Percentiles rank a stretch among this genome's conserved stretches.
Conservation (phyloP, 2,797 vertebrate species). For the Scolopax bukidnonensis region DNA sequence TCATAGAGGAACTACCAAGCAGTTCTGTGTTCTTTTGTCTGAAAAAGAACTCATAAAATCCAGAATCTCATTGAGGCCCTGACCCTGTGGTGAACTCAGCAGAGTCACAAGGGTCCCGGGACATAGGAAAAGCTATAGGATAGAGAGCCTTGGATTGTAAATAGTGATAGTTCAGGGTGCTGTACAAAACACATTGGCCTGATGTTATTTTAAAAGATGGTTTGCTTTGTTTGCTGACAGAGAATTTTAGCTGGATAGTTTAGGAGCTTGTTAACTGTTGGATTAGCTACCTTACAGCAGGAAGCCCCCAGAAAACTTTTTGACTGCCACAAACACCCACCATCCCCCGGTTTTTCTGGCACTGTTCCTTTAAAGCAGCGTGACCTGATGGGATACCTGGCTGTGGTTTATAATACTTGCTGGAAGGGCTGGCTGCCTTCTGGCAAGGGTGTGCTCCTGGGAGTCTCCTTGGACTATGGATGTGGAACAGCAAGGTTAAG, state of each 20-base stretch:
- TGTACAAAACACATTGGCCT: neutral
- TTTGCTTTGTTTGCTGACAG: neutral
- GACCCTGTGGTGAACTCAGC: slow-evolving; percentile 19
- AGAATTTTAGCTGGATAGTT: neutral
- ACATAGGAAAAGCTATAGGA: neutral
- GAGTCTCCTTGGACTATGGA: neutral
- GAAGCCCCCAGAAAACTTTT: neutral
- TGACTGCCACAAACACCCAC: no score
- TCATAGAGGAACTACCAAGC: neutral
- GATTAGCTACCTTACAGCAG: neutral
- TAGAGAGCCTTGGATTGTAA: neutral
- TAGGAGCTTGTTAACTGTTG: neutral
- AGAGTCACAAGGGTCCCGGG: neutral
- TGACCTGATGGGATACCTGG: slow-evolving; percentile 7
- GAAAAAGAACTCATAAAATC: slow-evolving; percentile 20
- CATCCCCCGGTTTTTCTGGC: neutral
- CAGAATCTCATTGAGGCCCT: slow-evolving; percentile 1
- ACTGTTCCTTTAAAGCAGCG: neutral
- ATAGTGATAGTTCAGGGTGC: neutral
- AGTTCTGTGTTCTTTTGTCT: neutral
- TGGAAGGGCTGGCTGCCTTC: neutral
- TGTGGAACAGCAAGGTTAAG: slow-evolving; percentile 12
- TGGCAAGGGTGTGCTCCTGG: neutral
- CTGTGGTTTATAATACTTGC: neutral
- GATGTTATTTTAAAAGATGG: neutral